Conservation (phyloP, 2,113 vertebrate species). For the Notothenia coriiceps region DNA sequence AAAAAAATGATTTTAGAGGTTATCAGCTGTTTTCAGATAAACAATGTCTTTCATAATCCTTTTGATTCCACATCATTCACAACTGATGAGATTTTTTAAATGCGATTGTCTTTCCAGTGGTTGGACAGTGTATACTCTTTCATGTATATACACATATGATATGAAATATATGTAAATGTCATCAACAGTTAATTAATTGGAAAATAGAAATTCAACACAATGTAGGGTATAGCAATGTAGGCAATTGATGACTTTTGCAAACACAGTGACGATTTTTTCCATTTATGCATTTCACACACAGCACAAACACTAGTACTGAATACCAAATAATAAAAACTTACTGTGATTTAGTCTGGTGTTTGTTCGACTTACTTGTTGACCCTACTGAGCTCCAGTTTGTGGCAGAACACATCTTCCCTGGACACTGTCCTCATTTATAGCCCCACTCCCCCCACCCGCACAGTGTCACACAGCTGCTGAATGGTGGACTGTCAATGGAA, state of each 20-base stretch:
- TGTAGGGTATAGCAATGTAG: background rate
- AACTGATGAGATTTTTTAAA: too few relatives aligned
- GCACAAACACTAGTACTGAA: background rate
- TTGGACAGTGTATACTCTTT: background rate
- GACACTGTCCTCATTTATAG: slow-evolving; percentile 52
- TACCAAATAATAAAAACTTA: slow-evolving; percentile 30
- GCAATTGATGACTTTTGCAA: background rate
- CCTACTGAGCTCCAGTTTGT: background rate
- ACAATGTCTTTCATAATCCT: background rate
- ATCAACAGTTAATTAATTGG: background rate
- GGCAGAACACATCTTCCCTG: background rate
- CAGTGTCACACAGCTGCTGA: slow-evolving; percentile 20
- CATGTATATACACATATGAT: background rate
- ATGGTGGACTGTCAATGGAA: background rate
- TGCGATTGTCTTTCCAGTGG: background rate
- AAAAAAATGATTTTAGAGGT: background rate
- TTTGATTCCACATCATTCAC: too few relatives aligned
- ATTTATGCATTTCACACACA: background rate
- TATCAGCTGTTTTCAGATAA: background rate
- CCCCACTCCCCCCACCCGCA: slow-evolving; percentile 43
- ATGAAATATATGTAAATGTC: background rate
- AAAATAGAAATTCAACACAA: background rate
- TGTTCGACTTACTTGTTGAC: background rate
- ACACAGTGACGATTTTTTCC: background rate
- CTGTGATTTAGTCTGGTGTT: slow-evolving; percentile 13